Evolutionary conservation across 2,888 invertebrate genomes (phyloP).

Genomic region (Polydrusus cervinus): DNA sequence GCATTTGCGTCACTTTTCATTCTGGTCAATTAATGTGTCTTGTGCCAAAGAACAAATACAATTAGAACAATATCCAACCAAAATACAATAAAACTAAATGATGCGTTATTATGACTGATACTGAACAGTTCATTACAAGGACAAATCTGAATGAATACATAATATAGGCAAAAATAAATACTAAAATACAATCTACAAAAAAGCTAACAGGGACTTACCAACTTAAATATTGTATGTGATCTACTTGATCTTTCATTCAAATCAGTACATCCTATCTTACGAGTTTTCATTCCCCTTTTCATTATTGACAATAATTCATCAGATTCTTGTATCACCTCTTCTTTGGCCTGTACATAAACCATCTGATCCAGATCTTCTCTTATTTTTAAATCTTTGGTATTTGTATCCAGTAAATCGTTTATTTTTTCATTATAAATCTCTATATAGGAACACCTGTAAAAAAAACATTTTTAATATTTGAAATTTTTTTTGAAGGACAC

Average conservation of each 20-base stretch:
- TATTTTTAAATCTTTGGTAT: slow-evolving; percentile 77
- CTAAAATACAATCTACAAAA: not conserved
- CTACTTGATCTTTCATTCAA: slow-evolving; percentile 93
- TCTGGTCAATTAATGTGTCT: no score
- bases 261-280: slow-evolving; percentile 86
- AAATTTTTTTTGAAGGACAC: not conserved
- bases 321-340: slow-evolving; percentile 77
- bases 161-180: no score
- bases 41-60: no score
- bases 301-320: slow-evolving; percentile 77
- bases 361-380: slow-evolving; percentile 77
- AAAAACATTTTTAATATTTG: not conserved
- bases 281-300: slow-evolving; percentile 78
- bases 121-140: no score
- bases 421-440: slow-evolving; percentile 93
- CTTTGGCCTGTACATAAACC: slow-evolving; percentile 78
- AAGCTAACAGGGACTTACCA: slow-evolving; percentile 76
- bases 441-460: slow-evolving; percentile 84
- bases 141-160: no score
- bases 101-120: no score
- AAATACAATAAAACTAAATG: no score
- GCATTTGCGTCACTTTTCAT: no score
- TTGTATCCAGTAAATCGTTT: slow-evolving; percentile 81
- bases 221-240: slow-evolving; percentile 91
- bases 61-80: no score